phyloP scores from a whole-genome alignment of 2,797 vertebrate genomes.

The Columba guinea region DNA sequence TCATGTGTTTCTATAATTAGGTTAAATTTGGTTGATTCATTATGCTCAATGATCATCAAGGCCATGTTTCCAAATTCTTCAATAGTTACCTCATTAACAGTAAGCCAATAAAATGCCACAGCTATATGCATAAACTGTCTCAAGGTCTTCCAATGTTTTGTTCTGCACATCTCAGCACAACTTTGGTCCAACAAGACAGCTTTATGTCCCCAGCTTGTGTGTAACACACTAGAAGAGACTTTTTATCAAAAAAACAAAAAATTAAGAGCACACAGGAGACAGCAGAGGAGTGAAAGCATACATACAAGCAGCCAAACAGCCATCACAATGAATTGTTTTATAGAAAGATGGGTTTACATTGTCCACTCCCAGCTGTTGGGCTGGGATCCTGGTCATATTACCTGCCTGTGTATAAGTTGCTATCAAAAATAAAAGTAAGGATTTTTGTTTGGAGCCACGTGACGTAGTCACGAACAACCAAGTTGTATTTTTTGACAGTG shows the following conservation, averaged over 20 bases:
- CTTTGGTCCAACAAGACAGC: not conserved
- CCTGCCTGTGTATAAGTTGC: not conserved
- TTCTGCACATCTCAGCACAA: not conserved
- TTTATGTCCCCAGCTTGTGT: conserved; percentile 3
- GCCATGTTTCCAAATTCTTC: conserved; percentile 21
- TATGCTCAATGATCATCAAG: not conserved
- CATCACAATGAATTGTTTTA: not conserved
- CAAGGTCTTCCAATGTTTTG: not conserved
- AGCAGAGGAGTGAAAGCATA: not conserved
- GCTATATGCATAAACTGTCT: conserved; percentile 3
- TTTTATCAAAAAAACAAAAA: not conserved
- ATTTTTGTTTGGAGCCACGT: not conserved
- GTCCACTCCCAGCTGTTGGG: not conserved
- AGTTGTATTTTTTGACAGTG: not conserved
- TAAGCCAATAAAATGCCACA: conserved; percentile 38
- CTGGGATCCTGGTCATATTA: not conserved
- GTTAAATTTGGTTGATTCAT: conserved; percentile 65
- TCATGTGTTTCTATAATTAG: conserved; percentile 28
- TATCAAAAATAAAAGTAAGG: not conserved
- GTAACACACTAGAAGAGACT: not conserved
- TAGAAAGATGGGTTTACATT: not conserved
- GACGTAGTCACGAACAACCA: not conserved
- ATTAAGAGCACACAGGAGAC: not conserved
- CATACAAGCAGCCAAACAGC: not conserved
- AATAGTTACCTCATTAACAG: conserved; percentile 20